Conservation (phyloP, 2,888 invertebrate species). For the Nycteola revayana region DNA sequence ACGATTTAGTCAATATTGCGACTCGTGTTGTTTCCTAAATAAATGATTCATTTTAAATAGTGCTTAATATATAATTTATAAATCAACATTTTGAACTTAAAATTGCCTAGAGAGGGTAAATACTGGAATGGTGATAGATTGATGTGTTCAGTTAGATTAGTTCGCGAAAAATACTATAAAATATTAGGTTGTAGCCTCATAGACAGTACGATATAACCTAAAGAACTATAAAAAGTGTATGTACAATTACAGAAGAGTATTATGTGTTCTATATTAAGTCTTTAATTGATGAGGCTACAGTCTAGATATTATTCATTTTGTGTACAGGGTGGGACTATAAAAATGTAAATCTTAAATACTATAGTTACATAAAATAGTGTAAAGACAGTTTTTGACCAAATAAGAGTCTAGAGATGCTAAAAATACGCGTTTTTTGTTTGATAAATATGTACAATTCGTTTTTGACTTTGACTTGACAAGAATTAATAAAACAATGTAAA, state of each 20-base stretch:
- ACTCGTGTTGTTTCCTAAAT: too few relatives aligned
- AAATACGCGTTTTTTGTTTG: too few relatives aligned
- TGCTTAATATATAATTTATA: constrained; percentile 28
- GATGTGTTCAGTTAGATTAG: constrained; percentile 46
- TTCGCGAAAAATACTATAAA: constrained; percentile 20
- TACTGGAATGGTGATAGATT: constrained; percentile 28
- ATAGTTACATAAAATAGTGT: constrained; percentile 15
- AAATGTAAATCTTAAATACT: constrained; percentile 25
- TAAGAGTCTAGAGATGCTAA: constrained; percentile 7
- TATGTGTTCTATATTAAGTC: too few relatives aligned
- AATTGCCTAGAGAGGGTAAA: constrained; percentile 17
- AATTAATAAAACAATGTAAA: too few relatives aligned
- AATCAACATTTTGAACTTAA: constrained; percentile 6
- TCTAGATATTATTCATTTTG: constrained; percentile 22
- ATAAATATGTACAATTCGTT: too few relatives aligned
- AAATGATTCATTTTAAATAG: too few relatives aligned
- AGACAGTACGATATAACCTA: too few relatives aligned
- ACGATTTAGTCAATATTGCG: too few relatives aligned
- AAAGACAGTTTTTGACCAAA: constrained; percentile 26
- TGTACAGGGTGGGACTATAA: constrained; percentile 38
- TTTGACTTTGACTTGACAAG: too few relatives aligned
- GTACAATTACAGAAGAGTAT: too few relatives aligned
- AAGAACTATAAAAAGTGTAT: too few relatives aligned
- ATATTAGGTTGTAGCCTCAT: constrained; percentile 12
- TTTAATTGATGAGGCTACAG: too few relatives aligned